Percentiles rank a stretch among this genome's conserved stretches.
Conservation (phyloP, 2,113 vertebrate species). For the Pholis gunnellus region DNA sequence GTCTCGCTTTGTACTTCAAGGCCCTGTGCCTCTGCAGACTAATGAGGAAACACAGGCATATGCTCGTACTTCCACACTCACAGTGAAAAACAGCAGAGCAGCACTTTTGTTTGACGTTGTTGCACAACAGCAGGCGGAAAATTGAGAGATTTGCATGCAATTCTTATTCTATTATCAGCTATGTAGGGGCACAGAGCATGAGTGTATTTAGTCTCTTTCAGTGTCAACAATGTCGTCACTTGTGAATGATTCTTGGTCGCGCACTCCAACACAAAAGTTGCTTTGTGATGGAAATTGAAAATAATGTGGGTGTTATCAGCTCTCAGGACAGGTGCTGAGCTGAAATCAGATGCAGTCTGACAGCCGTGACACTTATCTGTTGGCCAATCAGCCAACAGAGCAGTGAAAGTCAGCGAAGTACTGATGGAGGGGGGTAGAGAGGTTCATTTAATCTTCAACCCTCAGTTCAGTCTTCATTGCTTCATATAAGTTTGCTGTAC, state of each 20-base stretch:
- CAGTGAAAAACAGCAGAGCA: slow-evolving; percentile 16
- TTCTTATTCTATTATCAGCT: background rate
- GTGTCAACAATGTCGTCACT: background rate
- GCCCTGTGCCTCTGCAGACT: slow-evolving; percentile 63
- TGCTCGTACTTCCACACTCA: slow-evolving; percentile 19
- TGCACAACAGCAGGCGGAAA: background rate
- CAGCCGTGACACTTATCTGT: slow-evolving; percentile 47
- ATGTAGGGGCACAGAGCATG: background rate
- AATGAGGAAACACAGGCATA: slow-evolving; percentile 64
- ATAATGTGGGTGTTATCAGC: slow-evolving; percentile 27
- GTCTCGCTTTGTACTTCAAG: slow-evolving; percentile 54
- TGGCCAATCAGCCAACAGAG: slow-evolving; percentile 13
- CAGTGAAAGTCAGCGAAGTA: slow-evolving; percentile 1
- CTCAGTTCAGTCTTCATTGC: slow-evolving; percentile 15
- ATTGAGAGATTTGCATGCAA: background rate
- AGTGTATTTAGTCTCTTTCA: background rate
- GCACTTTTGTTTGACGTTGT: background rate
- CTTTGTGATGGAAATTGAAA: slow-evolving; percentile 61
- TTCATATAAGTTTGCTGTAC: slow-evolving; percentile 25
- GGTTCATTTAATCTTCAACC: slow-evolving; percentile 24
- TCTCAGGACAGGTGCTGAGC: slow-evolving; percentile 48
- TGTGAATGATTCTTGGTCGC: slow-evolving; percentile 14
- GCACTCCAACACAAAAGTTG: slow-evolving; percentile 29
- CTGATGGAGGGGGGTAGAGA: background rate
- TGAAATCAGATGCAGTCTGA: slow-evolving; percentile 44